Conservation (phyloP, 2,888 invertebrate species). For the Rhagium mordax region DNA sequence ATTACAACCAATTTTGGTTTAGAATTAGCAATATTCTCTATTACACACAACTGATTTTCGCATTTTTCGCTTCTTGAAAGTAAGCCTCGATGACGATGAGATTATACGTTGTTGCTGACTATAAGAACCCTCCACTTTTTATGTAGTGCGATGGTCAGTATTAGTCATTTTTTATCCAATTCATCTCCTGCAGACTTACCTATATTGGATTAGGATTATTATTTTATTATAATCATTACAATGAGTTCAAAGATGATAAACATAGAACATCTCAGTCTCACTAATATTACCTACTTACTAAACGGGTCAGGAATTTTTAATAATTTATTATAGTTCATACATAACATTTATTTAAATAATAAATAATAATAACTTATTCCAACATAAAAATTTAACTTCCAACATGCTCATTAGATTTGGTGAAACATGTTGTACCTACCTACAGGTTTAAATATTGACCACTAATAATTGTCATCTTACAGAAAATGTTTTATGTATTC, state of each 20-base stretch:
- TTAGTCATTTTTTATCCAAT: slow-evolving; percentile 21
- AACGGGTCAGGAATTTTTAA: background rate
- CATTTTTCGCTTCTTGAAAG: background rate
- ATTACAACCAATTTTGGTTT: too few relatives aligned
- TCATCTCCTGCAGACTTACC: slow-evolving; percentile 19
- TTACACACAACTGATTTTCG: background rate
- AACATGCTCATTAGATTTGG: background rate
- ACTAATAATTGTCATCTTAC: too few relatives aligned
- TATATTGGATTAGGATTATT: slow-evolving; percentile 22
- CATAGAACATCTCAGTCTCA: background rate
- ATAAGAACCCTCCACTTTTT: slow-evolving; percentile 16
- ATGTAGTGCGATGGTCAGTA: slow-evolving; percentile 20
- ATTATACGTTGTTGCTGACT: background rate
- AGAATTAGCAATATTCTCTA: too few relatives aligned
- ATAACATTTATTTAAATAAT: too few relatives aligned
- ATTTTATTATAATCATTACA: slow-evolving; percentile 9
- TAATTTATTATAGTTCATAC: too few relatives aligned
- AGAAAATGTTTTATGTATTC: too few relatives aligned
- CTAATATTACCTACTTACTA: background rate
- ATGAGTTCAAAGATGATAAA: background rate
- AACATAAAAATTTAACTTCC: background rate
- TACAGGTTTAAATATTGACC: too few relatives aligned
- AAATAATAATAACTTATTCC: background rate
- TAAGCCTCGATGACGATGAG: background rate
- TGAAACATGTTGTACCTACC: too few relatives aligned